Evolutionary conservation across 1,140 invertebrate genomes (phyloP), one percentile per base, ranked within the genome.

Genomic region (Drosophila punjabiensis): DNA sequence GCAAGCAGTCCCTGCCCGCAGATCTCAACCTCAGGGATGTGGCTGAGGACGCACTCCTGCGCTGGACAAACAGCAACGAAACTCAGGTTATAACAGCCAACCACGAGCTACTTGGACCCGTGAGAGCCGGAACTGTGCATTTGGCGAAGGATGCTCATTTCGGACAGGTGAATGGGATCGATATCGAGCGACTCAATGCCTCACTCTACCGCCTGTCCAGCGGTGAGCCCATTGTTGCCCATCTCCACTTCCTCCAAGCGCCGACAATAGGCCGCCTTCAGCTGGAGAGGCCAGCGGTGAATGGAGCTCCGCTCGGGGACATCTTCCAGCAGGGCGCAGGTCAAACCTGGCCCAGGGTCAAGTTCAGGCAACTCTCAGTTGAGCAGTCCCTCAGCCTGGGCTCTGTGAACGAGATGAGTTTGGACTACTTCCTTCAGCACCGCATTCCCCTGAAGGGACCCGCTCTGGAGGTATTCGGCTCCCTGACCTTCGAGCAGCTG

Each of bases 201-300:
- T 92, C 91, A 5, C 64, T 93, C 0, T 93, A 92, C 71, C 83
- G 91, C 1, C 43, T 64, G 35, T 81, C 82, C 11, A 82, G 77
- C 18, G 68, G 71, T 0, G n/a, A 35, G n/a, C 73, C 83, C 11
- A 85, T 93, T 20, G 55, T 10, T 2, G 92, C 75, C 0, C 37
- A 65, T 4, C 56, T 93, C 0, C 45, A 50, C 9, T 93, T 93
- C n/a, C 18, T 18, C 5, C 62, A 41, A 30, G 16, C 83, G 0
- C 83, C 83, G 0, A 53, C 11, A 1, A 35, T 84, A n/a, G 41
- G 37, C 0, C 70, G 45, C 10, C 60, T 91, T 8, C 24, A 20
- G 8, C 32, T 88, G 16, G n/a, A 32, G 6, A 3, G 20, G 8
- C 37, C 32, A 0, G 75, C 89, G 16, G 65, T 93, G 3, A 93